Evolutionary conservation across 2,113 vertebrate species (phyloP), one percentile per base, ranked within the genome.

Genomic region (Proteles cristata): DNA sequence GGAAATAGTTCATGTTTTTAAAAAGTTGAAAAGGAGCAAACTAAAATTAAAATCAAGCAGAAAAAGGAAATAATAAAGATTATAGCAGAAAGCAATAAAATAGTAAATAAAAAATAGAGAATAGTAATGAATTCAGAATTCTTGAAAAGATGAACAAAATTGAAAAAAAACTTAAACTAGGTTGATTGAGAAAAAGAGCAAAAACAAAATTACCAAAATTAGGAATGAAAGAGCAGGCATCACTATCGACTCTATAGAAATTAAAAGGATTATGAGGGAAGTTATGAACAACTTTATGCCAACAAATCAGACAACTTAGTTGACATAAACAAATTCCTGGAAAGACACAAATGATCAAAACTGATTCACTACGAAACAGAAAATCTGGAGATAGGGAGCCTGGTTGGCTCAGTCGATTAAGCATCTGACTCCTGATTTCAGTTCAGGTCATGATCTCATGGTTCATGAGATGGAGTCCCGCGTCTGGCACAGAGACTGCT

Each of bases 281-380:
- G 66, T 81, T 88, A 88, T 16, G 3, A 88, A 81, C 25, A 81
- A 71, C 31, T 88, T 90, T 77, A 85, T 58, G 35, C 4, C 48
- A 58, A 95, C 5, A 76, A 69, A 77, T 85, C 35, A 84, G 61
- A 58, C 7, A 61, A 66, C 15, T 73, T 65, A 81, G 65, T 90
- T 77, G 17, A 94, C 87, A 88, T 35, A 19, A 61, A 76, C 23
- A 85, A 80, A 91, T 85, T 90, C 25, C 80, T 45, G 84, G 69
- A 43, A 77, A 91, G 81, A 66, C 15, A 79, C 55, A 91, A 39
- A 74, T 74, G 45, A 86, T 87, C 55, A 96, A 96, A 91, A 81
- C 14, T 6, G 5, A 86, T 69, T 63, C 35, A 88, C 83, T 77
- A 93, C 83, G 31, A 89, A 68, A 68, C 33, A 8, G 53, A 55